Evolutionary conservation across 1,140 invertebrate species (phyloP).

Genomic region (Philopotamus ludificatus): DNA sequence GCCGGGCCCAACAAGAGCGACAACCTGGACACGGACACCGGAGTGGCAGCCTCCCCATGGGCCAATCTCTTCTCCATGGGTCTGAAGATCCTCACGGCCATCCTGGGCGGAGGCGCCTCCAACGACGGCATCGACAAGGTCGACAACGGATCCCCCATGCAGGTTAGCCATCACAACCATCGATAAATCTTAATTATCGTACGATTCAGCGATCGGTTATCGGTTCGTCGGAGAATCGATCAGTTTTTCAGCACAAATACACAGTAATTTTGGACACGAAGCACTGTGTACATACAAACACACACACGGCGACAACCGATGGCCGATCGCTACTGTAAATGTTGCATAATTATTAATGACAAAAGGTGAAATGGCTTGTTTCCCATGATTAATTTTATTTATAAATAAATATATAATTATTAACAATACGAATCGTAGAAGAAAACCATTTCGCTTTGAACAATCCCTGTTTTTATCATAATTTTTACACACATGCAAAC

Average conservation of each 20-base stretch:
- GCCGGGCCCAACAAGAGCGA: slow-evolving; percentile 80
- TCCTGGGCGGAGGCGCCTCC: slow-evolving; percentile 72
- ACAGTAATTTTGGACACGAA: slow-evolving; percentile 1
- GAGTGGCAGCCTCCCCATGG: slow-evolving; percentile 74
- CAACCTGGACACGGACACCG: slow-evolving; percentile 64
- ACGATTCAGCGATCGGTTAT: slow-evolving; percentile 1
- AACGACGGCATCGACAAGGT: slow-evolving; percentile 85
- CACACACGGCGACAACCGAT: too few species aligned
- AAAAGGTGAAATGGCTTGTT: slow-evolving; percentile 6
- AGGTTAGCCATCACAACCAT: too few species aligned
- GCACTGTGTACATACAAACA: not conserved
- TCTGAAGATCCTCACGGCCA: slow-evolving; percentile 77
- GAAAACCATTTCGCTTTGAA: not conserved
- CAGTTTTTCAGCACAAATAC: not conserved
- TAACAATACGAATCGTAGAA: not conserved
- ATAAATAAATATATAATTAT: not conserved
- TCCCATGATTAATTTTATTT: not conserved
- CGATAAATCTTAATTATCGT: slow-evolving; percentile 18
- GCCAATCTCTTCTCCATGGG: slow-evolving; percentile 77
- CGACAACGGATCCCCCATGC: slow-evolving; percentile 81
- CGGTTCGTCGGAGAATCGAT: not conserved
- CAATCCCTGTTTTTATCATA: not conserved
- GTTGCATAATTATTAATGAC: not conserved
- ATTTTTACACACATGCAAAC: slow-evolving; percentile 12
- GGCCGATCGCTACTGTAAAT: not conserved